A percentile compares a stretch with the other conserved stretches of the same genome.
Conservation (phyloP, 1,140 invertebrate species). For the Papilio polyxenes region DNA sequence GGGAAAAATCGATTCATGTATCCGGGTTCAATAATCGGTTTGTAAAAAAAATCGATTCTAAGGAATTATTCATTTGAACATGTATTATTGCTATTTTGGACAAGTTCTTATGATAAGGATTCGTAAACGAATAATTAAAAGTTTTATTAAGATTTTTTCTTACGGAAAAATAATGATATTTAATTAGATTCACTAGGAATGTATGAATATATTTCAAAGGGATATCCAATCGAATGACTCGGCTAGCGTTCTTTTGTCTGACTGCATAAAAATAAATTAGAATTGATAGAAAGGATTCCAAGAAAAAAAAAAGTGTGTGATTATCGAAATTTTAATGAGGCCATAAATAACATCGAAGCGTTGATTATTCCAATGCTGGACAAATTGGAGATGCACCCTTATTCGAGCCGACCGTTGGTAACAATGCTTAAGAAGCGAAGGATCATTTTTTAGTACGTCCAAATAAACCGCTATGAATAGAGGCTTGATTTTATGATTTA, state of each 20-base stretch:
- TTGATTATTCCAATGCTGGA: slow-evolving; percentile 71
- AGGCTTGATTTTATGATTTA: slow-evolving; percentile 79
- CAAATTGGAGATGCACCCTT: slow-evolving; percentile 75
- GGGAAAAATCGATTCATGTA: slow-evolving; percentile 6
- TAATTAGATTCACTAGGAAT: neutral
- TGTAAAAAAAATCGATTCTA: neutral
- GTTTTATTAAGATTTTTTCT: neutral
- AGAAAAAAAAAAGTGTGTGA: slow-evolving; percentile 57
- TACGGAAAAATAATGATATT: neutral
- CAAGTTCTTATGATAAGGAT: neutral
- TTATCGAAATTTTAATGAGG: slow-evolving; percentile 75
- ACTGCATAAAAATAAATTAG: slow-evolving; percentile 43
- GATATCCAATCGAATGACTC: slow-evolving; percentile 30
- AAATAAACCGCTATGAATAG: slow-evolving; percentile 74
- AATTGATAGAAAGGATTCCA: slow-evolving; percentile 43
- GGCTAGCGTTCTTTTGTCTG: slow-evolving; percentile 28
- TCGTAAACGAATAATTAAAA: slow-evolving; percentile 1
- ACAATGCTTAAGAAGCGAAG: slow-evolving; percentile 62
- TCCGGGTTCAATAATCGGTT: slow-evolving; percentile 17
- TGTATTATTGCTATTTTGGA: neutral
- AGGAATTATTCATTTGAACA: neutral
- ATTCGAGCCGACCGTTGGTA: slow-evolving; percentile 48
- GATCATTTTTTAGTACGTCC: slow-evolving; percentile 69
- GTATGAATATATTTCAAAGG: slow-evolving; percentile 11
- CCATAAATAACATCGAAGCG: slow-evolving; percentile 67